These are phyloP conservation scores for Danio tinwini DNA, from an alignment of 2,797 vertebrate species.

Conservation along the genomic window DNA sequence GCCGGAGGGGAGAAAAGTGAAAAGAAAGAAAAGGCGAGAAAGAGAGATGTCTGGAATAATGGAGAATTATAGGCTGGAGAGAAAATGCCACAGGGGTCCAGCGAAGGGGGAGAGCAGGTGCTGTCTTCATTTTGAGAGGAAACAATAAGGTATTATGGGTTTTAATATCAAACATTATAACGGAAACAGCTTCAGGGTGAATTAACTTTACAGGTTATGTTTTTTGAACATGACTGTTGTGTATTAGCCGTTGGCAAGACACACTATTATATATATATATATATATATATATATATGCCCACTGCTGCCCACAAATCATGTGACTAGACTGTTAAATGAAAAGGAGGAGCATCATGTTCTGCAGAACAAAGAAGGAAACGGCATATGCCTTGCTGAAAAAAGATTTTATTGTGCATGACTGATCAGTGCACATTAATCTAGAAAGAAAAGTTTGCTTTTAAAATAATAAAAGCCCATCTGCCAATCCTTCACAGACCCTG, in stretches of 20 bases:
- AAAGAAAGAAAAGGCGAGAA: constrained; percentile 1
- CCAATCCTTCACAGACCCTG: no score
- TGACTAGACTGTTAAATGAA: constrained; percentile 47
- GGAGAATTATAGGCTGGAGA: constrained; percentile 5
- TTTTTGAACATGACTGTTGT: constrained; percentile 20
- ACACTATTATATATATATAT: constrained; percentile 42
- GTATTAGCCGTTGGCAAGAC: constrained; percentile 26
- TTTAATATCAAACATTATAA: constrained; percentile 32
- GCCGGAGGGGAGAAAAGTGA: neutral
- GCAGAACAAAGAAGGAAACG: constrained; percentile 26
- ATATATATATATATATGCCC: constrained; percentile 36
- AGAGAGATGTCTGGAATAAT: constrained; percentile 18
- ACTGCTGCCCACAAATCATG: constrained; percentile 47
- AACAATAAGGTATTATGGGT: constrained; percentile 1
- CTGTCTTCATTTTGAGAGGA: constrained; percentile 37
- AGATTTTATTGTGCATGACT: neutral
- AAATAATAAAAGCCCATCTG: neutral
- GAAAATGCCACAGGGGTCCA: constrained; percentile 41
- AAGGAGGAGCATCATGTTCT: constrained; percentile 19
- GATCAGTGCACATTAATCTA: neutral
- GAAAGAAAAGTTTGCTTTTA: neutral
- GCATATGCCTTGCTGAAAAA: neutral
- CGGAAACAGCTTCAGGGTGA: constrained; percentile 11
- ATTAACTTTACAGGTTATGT: constrained; percentile 9
- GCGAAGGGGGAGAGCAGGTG: constrained; percentile 49